Evolutionary conservation across 2,888 invertebrate genomes (phyloP).

Genomic region (Phalera bucephala): DNA sequence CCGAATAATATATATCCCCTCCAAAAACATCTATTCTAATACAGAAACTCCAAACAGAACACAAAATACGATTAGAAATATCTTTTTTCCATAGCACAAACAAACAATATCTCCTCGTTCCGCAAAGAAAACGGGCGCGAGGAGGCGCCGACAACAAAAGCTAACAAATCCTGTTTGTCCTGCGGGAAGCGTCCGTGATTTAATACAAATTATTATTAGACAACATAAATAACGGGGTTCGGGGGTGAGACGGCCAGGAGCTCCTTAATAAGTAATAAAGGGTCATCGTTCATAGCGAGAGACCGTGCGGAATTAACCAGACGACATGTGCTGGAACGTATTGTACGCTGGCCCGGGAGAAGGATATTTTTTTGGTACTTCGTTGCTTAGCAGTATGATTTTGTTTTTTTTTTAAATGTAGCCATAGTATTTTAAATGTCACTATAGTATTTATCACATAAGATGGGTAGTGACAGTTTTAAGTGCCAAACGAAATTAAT

Average conservation of each 20-base stretch:
- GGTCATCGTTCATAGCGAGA: conserved; percentile 73
- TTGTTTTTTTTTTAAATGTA: no score
- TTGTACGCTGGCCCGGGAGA: conserved; percentile 22
- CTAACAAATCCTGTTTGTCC: conserved; percentile 79
- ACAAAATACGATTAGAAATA: conserved; percentile 38
- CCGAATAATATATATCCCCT: no score
- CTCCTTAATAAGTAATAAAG: conserved; percentile 83
- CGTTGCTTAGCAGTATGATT: conserved; percentile 25
- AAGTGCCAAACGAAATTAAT: no score
- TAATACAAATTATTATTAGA: conserved; percentile 84
- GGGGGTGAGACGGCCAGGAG: conserved; percentile 58
- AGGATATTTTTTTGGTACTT: conserved; percentile 25
- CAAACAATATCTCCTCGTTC: conserved; percentile 58
- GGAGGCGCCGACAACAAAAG: conserved; percentile 71
- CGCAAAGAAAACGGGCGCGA: conserved; percentile 45
- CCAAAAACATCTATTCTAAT: conserved; percentile 10
- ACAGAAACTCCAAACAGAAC: conserved; percentile 23
- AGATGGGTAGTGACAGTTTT: no score
- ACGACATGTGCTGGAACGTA: conserved; percentile 57
- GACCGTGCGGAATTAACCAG: conserved; percentile 67
- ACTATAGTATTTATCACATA: no score
- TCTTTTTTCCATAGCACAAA: conserved; percentile 53
- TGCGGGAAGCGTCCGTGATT: conserved; percentile 75
- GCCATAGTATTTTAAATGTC: no score
- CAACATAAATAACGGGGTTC: conserved; percentile 78